These are phyloP conservation scores for Tricholauxania praeusta DNA, from an alignment of 2,888 invertebrate species.

Conservation along the genomic window DNA sequence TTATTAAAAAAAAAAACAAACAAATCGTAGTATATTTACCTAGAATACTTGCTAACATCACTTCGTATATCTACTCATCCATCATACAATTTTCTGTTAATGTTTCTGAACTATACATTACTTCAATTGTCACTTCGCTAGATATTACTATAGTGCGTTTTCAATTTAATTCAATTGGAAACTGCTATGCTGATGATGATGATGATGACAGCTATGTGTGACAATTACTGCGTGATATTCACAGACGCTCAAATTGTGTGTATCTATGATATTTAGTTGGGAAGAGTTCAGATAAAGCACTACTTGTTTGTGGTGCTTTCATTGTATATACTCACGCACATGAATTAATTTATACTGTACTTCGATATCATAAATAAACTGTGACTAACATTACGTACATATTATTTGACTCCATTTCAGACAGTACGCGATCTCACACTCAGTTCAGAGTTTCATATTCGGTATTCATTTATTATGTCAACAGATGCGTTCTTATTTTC, in stretches of 20 bases:
- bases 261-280: background rate
- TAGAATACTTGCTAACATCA: no score
- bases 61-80: no score
- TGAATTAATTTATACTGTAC: background rate
- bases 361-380: conserved; percentile 1
- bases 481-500: conserved; percentile 3
- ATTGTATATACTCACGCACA: background rate
- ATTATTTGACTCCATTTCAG: background rate
- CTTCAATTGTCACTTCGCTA: conserved; percentile 12
- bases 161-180: conserved; percentile 29
- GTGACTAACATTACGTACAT: background rate
- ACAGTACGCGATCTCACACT: background rate
- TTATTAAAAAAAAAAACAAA: no score
- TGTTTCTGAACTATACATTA: no score
- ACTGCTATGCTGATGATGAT: background rate
- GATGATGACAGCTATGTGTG: conserved; percentile 1
- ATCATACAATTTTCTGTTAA: no score
- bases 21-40: no score
- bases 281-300: no score
- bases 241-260: background rate
- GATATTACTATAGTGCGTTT: background rate
- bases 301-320: background rate
- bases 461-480: background rate
- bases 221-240: background rate
- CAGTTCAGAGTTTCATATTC: background rate